Percentiles rank a stretch among this genome's conserved stretches.
These are phyloP conservation scores for Anniella stebbinsi DNA, from an alignment of 2,797 vertebrate genomes.

Conservation along the genomic window DNA sequence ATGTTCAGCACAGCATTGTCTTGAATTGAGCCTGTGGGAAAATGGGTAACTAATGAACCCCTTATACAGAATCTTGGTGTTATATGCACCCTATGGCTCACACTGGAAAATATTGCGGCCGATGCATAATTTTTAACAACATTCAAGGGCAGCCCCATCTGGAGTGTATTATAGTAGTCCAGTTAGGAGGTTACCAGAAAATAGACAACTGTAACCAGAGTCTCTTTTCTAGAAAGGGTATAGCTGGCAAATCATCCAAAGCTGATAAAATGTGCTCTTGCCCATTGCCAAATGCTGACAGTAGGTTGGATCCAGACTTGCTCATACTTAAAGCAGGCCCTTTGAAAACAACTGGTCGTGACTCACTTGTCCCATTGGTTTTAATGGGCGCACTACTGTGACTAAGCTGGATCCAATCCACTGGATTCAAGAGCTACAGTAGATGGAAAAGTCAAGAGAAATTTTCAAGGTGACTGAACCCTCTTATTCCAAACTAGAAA, in stretches of 20 bases:
- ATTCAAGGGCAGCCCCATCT: neutral
- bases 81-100: neutral
- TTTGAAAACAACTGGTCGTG: neutral
- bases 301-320: neutral
- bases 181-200: neutral
- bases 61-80: neutral
- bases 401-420: neutral
- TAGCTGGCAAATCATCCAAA: neutral
- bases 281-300: neutral
- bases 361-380: neutral
- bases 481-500: constrained; percentile 13
- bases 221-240: neutral
- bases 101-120: neutral
- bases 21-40: neutral
- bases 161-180: neutral
- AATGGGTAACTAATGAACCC: neutral
- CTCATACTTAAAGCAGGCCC: neutral
- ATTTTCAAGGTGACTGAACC: neutral
- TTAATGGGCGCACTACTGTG: neutral
- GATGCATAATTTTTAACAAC: neutral
- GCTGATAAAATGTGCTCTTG: neutral
- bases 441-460: neutral
- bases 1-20: no score
- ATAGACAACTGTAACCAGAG: neutral
- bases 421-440: neutral